phyloP scores from a whole-genome alignment of 2,888 invertebrate species.

The Eudasyphora cyanicolor region DNA sequence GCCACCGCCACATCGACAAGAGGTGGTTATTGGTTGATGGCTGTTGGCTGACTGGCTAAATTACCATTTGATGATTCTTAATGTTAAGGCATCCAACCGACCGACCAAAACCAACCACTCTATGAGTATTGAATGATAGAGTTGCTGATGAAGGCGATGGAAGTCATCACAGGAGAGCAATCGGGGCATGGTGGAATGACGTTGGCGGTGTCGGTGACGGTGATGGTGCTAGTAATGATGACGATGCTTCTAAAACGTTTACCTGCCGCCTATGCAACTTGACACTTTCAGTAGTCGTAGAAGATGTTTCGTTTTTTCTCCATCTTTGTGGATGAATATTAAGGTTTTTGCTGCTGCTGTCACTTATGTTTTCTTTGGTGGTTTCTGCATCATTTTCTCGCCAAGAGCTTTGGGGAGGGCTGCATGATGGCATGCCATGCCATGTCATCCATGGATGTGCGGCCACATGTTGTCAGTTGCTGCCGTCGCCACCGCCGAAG shows the following conservation, averaged over 20 bases:
- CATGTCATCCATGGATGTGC: too few species aligned
- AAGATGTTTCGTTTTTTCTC: constrained; percentile 37
- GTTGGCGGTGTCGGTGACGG: constrained; percentile 33
- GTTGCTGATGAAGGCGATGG: constrained; percentile 55
- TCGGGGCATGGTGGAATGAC: too few species aligned
- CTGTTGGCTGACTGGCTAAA: constrained; percentile 53
- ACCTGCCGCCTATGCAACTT: constrained; percentile 67
- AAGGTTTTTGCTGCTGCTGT: neutral
- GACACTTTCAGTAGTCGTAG: constrained; percentile 54
- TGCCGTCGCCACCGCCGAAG: too few species aligned
- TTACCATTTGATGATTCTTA: constrained; percentile 61
- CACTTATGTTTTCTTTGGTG: neutral
- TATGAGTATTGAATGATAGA: constrained; percentile 64
- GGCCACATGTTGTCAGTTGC: too few species aligned
- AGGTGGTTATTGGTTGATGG: too few species aligned
- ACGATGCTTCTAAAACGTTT: constrained; percentile 69
- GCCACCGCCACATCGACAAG: constrained; percentile 27
- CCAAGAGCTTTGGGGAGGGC: neutral
- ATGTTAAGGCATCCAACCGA: constrained; percentile 55
- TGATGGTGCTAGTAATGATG: constrained; percentile 9
- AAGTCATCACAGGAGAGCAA: too few species aligned
- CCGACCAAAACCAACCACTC: too few species aligned
- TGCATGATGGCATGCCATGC: too few species aligned
- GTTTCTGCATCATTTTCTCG: neutral
- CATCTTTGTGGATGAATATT: too few species aligned